Evolutionary conservation across 2,797 vertebrate species (phyloP), one percentile per base, ranked within the genome.

Genomic region (Gymnodraco acuticeps): DNA sequence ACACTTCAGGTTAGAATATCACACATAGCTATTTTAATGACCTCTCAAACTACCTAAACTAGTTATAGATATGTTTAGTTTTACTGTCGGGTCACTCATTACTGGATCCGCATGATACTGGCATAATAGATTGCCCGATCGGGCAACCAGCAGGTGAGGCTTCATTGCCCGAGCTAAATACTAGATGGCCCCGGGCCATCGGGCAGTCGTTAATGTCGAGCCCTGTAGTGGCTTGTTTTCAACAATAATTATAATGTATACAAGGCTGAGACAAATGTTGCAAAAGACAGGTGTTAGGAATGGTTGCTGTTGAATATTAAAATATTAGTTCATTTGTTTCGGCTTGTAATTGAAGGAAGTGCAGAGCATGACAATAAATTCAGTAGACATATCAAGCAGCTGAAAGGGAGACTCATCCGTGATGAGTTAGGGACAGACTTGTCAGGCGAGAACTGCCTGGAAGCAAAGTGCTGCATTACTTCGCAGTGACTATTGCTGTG

Each of bases 391-490:
- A 69, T 84, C 53, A 75, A 78, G 56, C 67, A 71, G 81, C 82
- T 84, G 58, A 62, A 64, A 69, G 50, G 19, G 47, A 19, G 64
- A 68, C 61, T 85, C 72, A 46, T 60, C 56, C 27, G 43, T 70
- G 68, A 78, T 74, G 64, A 81, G 72, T 77, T 64, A n/a, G 23
- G 47, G 46, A 70, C 64, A 65, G 70, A 63, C 51, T 16, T 82
- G 80, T 86, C 68, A 86, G 77, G 86, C 20, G 54, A 64, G 73
- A 77, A 82, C 64, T 74, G 83, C 62, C 80, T 61, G 47, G 65
- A 80, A 80, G 76, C 23, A 85, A 70, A 78, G 72, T 70, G 65
- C 53, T 60, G 64, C 61, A 13, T 66, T 66, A 42, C n/a, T 50
- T 54, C 38, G 47, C 64, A 64, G 27, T 64, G 62, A 53, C 64